These are phyloP conservation scores for Picathartes gymnocephalus DNA, from an alignment of 2,113 vertebrate genomes.

Conservation along the genomic window DNA sequence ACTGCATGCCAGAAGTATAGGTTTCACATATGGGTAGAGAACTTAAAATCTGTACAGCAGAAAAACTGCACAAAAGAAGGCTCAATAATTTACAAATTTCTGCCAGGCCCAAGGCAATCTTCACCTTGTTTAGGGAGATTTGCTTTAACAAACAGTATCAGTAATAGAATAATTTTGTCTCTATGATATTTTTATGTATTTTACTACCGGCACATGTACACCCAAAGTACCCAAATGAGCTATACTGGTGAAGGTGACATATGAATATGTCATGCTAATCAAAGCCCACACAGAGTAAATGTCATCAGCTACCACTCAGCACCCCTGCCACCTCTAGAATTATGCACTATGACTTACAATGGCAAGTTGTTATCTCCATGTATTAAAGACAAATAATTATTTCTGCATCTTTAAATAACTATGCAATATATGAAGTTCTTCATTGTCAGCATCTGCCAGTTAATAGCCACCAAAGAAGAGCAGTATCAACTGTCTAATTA, in stretches of 20 bases:
- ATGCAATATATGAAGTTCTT: neutral
- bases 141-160: neutral
- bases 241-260: neutral
- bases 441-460: neutral
- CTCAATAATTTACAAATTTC: neutral
- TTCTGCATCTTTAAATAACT: neutral
- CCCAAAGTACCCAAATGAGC: neutral
- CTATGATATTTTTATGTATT: neutral
- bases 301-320: neutral
- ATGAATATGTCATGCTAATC: neutral
- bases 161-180: neutral
- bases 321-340: neutral
- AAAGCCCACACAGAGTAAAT: neutral
- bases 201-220: neutral
- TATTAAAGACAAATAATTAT: neutral
- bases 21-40: neutral
- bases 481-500: neutral
- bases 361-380: neutral
- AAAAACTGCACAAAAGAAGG: neutral
- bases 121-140: neutral
- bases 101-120: neutral
- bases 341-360: neutral
- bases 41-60: neutral
- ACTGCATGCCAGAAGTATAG: neutral
- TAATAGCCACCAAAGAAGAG: neutral